Percentiles rank a stretch among this genome's conserved stretches.
Conservation (phyloP, 30 jellyfish, hydroid and myxozoan genomes). For the Turritopsis dohrnii region DNA sequence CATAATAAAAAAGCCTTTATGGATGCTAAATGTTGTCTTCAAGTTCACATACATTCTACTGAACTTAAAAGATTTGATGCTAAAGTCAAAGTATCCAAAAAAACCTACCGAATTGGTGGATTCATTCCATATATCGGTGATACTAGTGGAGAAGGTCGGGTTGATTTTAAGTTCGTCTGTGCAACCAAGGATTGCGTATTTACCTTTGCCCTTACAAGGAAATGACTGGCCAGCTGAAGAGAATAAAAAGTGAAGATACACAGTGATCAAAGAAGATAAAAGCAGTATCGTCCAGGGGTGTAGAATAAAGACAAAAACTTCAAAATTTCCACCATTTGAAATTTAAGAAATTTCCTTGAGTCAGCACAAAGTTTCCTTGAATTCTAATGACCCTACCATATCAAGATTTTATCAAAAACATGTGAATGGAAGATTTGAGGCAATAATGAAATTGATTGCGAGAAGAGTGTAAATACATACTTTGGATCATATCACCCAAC, state of each 20-base stretch:
- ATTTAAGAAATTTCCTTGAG: too few relatives aligned
- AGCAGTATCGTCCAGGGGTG: too few relatives aligned
- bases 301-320: too few relatives aligned
- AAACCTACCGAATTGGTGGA: not conserved
- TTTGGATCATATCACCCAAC: slow-evolving; percentile 95
- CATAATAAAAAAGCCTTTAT: too few relatives aligned
- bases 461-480: slow-evolving; percentile 23
- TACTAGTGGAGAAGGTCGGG: slow-evolving; percentile 62
- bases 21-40: not conserved
- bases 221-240: slow-evolving; percentile 77
- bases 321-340: too few relatives aligned
- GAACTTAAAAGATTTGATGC: too few relatives aligned
- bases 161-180: slow-evolving; percentile 64
- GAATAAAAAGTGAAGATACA: not conserved
- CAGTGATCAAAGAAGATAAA: not conserved
- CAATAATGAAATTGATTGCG: too few relatives aligned
- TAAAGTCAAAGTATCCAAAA: too few relatives aligned
- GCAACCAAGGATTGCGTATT: slow-evolving; percentile 67
- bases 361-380: not conserved
- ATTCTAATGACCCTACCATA: too few relatives aligned
- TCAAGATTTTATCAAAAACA: too few relatives aligned
- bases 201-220: slow-evolving; percentile 52
- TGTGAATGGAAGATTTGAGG: too few relatives aligned
- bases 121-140: slow-evolving; percentile 45
- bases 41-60: too few relatives aligned